Conservation (phyloP, 1,140 invertebrate genomes). For the Sycophila sp. region DNA sequence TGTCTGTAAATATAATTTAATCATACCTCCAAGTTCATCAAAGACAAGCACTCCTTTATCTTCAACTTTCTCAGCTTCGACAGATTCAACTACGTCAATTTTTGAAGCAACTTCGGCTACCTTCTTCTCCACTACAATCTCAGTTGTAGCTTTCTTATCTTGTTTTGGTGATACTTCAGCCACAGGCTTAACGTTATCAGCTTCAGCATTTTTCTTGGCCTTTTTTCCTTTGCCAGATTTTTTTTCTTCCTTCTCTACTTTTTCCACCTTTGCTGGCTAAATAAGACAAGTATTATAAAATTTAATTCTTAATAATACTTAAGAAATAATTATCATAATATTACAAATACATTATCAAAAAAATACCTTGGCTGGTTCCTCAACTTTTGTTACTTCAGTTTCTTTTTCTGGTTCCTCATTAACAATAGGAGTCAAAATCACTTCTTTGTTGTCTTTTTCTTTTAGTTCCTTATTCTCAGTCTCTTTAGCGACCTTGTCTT, state of each 20-base stretch:
- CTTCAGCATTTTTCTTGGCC: conserved; percentile 64
- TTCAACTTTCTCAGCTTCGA: conserved; percentile 52
- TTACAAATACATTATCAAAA: conserved; percentile 1
- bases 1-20: neutral
- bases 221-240: conserved; percentile 40
- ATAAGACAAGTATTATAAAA: neutral
- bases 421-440: conserved; percentile 56
- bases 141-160: conserved; percentile 7
- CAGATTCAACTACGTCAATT: conserved; percentile 28
- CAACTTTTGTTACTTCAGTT: conserved; percentile 61
- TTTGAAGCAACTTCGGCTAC: conserved; percentile 34
- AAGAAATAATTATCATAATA: neutral
- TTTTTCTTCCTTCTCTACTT: conserved; percentile 41
- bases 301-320: neutral
- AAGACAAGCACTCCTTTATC: conserved; percentile 65
- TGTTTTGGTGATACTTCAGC: conserved; percentile 5
- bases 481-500: conserved; percentile 67
- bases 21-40: conserved; percentile 76
- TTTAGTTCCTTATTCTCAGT: conserved; percentile 66
- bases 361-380: conserved; percentile 53
- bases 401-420: conserved; percentile 53
- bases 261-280: conserved; percentile 44
- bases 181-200: conserved; percentile 43
- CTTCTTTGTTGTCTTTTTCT: conserved; percentile 62
- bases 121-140: conserved; percentile 7